Conservation (phyloP, 2,888 invertebrate species). For the Diarsia brunnea region DNA sequence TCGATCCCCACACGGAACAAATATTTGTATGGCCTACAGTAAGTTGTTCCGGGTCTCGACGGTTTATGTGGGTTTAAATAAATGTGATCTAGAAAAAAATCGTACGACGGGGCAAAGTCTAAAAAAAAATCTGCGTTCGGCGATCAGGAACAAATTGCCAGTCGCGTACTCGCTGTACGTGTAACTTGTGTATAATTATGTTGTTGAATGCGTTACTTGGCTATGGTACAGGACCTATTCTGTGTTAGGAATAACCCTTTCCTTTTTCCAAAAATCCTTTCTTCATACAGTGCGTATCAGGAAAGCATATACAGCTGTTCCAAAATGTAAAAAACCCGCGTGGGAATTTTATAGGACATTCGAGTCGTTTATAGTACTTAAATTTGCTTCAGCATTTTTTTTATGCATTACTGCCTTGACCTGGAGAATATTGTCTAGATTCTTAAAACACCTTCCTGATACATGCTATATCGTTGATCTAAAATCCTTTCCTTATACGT, state of each 20-base stretch:
- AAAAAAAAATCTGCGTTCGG: background rate
- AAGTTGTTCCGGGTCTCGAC: no score
- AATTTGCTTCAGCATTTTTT: background rate
- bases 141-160: background rate
- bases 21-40: no score
- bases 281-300: background rate
- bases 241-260: background rate
- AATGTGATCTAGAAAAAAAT: no score
- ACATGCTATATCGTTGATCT: background rate
- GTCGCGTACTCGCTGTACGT: background rate
- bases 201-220: background rate
- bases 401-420: background rate
- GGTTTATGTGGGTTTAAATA: no score
- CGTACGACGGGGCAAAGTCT: no score
- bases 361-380: no score
- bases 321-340: background rate
- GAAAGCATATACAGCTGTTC: background rate
- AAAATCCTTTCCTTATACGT: conserved; percentile 1
- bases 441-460: conserved; percentile 1
- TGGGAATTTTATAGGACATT: background rate
- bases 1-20: no score
- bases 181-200: background rate
- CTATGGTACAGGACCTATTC: background rate
- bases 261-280: background rate
- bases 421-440: background rate